These are phyloP conservation scores for Sphaerophoria rueppellii DNA, from an alignment of 2,888 invertebrate species.

Conservation along the genomic window DNA sequence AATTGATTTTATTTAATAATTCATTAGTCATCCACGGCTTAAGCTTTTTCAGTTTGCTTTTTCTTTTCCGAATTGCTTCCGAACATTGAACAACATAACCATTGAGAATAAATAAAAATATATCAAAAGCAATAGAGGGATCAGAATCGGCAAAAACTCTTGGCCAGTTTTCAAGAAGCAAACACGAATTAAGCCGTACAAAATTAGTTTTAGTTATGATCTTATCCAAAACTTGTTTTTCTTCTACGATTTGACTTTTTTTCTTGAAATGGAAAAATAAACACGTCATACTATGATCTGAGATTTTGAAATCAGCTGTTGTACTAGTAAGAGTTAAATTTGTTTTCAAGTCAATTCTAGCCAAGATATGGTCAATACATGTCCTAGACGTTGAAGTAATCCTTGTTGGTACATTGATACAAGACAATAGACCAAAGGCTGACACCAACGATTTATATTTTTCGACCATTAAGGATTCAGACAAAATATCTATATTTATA, in stretches of 20 bases:
- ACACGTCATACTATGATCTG: slow-evolving; percentile 25
- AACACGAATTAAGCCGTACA: neutral
- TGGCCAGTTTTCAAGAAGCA: neutral
- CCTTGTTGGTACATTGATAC: slow-evolving; percentile 18
- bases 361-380: slow-evolving; percentile 40
- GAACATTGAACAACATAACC: neutral
- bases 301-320: slow-evolving; percentile 24
- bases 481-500: slow-evolving; percentile 33
- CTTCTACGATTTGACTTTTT: neutral
- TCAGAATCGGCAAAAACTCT: neutral
- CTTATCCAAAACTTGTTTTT: neutral
- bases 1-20: no score
- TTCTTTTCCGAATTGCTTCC: neutral
- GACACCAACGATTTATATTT: slow-evolving; percentile 14
- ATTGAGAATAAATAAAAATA: neutral
- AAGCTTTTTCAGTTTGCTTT: neutral
- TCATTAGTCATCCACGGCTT: no score
- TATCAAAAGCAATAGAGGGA: slow-evolving; percentile 5
- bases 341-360: slow-evolving; percentile 21
- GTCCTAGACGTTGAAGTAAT: slow-evolving; percentile 18
- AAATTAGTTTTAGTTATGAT: neutral
- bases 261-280: neutral
- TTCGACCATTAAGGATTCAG: slow-evolving; percentile 3
- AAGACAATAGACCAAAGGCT: slow-evolving; percentile 15
- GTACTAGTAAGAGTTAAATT: slow-evolving; percentile 10